Evolutionary conservation across 2,888 invertebrate genomes (phyloP).

Genomic region (Xestia sexstrigata): DNA sequence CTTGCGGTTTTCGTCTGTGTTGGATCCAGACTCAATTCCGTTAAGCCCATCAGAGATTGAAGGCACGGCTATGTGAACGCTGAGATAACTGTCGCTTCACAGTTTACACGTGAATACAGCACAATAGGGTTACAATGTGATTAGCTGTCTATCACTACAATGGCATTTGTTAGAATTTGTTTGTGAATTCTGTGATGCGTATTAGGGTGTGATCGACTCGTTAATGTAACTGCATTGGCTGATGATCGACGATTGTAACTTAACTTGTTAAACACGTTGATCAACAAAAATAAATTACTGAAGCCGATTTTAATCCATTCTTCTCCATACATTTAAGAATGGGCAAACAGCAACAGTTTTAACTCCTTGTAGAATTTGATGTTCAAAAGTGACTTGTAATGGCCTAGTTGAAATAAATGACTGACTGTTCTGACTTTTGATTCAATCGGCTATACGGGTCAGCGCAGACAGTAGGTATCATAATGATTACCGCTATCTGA

Average conservation of each 20-base stretch:
- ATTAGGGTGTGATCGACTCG: constrained; percentile 5
- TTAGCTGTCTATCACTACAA: constrained; percentile 36
- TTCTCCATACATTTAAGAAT: neutral
- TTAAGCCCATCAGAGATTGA: constrained; percentile 23
- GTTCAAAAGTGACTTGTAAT: neutral
- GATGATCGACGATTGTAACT: neutral
- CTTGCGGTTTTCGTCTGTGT: constrained; percentile 9
- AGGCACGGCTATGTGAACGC: neutral
- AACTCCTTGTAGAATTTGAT: neutral
- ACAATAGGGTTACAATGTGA: constrained; percentile 30
- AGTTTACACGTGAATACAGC: constrained; percentile 16
- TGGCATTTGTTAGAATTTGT: constrained; percentile 19
- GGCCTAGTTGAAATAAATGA: neutral
- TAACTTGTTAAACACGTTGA: neutral
- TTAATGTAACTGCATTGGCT: neutral
- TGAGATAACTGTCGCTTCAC: constrained; percentile 20
- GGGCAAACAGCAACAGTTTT: neutral
- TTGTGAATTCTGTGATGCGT: constrained; percentile 12
- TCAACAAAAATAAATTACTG: neutral
- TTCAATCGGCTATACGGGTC: neutral
- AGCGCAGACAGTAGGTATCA: neutral
- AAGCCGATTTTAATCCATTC: neutral
- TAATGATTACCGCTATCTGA: neutral
- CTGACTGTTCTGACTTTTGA: neutral
- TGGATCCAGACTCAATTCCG: constrained; percentile 14